Percentiles rank a stretch among this genome's conserved stretches.
These are phyloP conservation scores for Reticulitermes lucifugus DNA, from an alignment of 2,888 invertebrate species.

Conservation along the genomic window DNA sequence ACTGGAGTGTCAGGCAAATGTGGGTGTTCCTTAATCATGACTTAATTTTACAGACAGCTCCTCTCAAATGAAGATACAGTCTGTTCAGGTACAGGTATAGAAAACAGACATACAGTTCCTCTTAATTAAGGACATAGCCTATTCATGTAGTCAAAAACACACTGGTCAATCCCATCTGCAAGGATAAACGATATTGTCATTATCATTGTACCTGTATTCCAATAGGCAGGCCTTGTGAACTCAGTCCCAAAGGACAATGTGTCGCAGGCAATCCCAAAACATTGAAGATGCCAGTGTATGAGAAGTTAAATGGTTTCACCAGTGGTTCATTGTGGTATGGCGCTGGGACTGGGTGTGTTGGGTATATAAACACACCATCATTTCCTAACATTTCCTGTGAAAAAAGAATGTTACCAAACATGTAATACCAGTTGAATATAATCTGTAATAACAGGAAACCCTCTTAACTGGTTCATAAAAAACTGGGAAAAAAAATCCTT, in stretches of 20 bases:
- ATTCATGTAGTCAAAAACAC: too few relatives aligned
- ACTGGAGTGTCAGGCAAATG: too few relatives aligned
- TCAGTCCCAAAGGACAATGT: slow-evolving; percentile 70
- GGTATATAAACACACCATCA: slow-evolving; percentile 80
- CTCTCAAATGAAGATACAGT: too few relatives aligned
- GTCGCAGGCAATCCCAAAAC: slow-evolving; percentile 67
- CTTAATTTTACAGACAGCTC: too few relatives aligned
- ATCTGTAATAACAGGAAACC: too few relatives aligned
- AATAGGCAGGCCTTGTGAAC: slow-evolving; percentile 74
- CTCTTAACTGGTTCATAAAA: too few relatives aligned
- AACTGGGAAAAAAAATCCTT: too few relatives aligned
- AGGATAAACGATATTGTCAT: background rate
- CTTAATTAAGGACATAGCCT: too few relatives aligned
- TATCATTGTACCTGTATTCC: slow-evolving; percentile 76
- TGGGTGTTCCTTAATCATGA: too few relatives aligned
- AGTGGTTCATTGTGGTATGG: slow-evolving; percentile 72
- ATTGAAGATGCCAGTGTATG: slow-evolving; percentile 68
- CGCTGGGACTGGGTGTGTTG: slow-evolving; percentile 74
- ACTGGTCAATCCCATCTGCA: background rate
- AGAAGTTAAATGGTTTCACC: slow-evolving; percentile 64
- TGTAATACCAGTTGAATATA: too few relatives aligned
- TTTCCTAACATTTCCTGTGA: slow-evolving; percentile 72
- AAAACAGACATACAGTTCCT: too few relatives aligned
- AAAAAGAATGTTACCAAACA: background rate
- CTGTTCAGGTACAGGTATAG: too few relatives aligned